Conservation (phyloP, 1,140 invertebrate species). For the Zaprionus capensis region DNA sequence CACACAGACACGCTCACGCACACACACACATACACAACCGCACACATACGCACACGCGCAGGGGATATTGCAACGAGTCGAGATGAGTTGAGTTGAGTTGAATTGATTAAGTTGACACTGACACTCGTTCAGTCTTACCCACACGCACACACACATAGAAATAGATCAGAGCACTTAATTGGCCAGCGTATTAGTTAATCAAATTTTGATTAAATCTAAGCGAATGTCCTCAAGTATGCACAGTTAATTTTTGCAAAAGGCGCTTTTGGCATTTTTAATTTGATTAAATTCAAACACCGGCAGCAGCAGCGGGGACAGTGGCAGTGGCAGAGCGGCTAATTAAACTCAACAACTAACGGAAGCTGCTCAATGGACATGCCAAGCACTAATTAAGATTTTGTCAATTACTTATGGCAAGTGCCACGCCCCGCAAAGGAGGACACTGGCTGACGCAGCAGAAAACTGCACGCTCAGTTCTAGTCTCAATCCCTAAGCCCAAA, state of each 20-base stretch:
- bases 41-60: background rate
- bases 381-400: slow-evolving; percentile 82
- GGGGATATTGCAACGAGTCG: slow-evolving; percentile 22
- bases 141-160: background rate
- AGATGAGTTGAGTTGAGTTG: slow-evolving; percentile 22
- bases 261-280: slow-evolving; percentile 67
- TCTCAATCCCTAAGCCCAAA: background rate
- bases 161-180: slow-evolving; percentile 27
- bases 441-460: slow-evolving; percentile 64
- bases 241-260: slow-evolving; percentile 26
- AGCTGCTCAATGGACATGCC: slow-evolving; percentile 79
- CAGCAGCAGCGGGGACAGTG: slow-evolving; percentile 34
- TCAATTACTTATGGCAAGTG: slow-evolving; percentile 81
- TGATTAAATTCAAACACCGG: slow-evolving; percentile 73
- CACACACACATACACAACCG: background rate
- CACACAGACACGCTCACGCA: slow-evolving; percentile 30
- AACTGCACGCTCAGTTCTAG: slow-evolving; percentile 55
- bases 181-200: slow-evolving; percentile 54
- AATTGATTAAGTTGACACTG: slow-evolving; percentile 67
- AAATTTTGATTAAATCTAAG: slow-evolving; percentile 67
- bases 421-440: slow-evolving; percentile 51
- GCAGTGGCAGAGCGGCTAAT: slow-evolving; percentile 67
- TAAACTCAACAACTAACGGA: slow-evolving; percentile 76
- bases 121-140: slow-evolving; percentile 32
- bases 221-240: slow-evolving; percentile 39